Percentiles rank a stretch among this genome's conserved stretches.
Conservation (phyloP, 2,113 vertebrate species). For the Bos javanicus region DNA sequence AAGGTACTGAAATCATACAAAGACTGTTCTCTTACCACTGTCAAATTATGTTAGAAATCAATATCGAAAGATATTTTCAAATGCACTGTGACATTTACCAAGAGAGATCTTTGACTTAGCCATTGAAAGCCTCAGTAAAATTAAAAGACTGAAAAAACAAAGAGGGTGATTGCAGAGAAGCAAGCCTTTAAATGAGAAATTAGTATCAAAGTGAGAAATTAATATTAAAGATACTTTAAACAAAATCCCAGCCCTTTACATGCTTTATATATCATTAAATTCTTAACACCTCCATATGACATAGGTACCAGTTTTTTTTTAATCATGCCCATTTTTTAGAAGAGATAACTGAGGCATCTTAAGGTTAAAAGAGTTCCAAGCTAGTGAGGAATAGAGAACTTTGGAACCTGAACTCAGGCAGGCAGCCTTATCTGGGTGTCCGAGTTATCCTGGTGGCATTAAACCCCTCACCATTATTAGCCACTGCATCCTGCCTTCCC, state of each 20-base stretch:
- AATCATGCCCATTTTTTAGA: constrained; percentile 1
- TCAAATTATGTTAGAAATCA: neutral
- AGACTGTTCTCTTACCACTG: neutral
- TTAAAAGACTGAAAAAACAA: neutral
- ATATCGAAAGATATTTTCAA: neutral
- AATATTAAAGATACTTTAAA: neutral
- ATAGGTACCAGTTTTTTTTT: neutral
- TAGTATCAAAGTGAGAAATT: neutral
- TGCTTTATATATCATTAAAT: neutral
- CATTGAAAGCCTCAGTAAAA: neutral
- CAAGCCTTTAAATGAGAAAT: neutral
- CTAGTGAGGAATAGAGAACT: neutral
- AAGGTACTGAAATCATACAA: neutral
- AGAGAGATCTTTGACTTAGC: neutral
- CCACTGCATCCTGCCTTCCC: neutral
- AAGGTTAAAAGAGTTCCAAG: constrained; percentile 1
- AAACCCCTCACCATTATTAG: neutral
- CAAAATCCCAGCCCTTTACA: neutral
- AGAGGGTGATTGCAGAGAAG: neutral
- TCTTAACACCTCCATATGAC: neutral
- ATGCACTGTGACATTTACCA: neutral
- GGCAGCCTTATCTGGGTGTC: neutral
- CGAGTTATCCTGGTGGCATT: neutral
- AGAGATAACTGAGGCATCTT: neutral
- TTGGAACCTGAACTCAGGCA: neutral